A percentile compares a stretch with the other conserved stretches of the same genome.
Conservation (phyloP, 2,888 invertebrate species). For the Epicampocera succincta region DNA sequence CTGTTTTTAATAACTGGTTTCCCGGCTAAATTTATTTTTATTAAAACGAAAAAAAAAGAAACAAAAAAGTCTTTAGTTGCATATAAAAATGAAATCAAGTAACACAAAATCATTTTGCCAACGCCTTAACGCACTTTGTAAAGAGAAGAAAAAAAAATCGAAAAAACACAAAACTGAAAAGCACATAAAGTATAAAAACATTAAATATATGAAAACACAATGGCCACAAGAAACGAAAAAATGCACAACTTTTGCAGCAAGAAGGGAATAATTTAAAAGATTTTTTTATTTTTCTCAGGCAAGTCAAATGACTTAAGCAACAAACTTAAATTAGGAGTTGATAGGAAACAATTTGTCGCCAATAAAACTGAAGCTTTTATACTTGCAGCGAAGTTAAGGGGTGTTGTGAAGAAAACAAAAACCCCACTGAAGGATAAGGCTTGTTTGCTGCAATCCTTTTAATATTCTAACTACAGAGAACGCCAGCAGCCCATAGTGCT, state of each 20-base stretch:
- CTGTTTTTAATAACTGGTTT: slow-evolving; percentile 68
- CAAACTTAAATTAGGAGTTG: not conserved
- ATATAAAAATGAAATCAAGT: slow-evolving; percentile 61
- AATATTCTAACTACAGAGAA: not conserved
- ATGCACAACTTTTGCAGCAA: not conserved
- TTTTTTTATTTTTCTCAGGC: too few relatives aligned
- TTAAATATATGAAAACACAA: slow-evolving; percentile 48
- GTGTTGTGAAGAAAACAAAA: too few relatives aligned
- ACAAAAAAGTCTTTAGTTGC: slow-evolving; percentile 31
- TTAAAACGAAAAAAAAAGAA: slow-evolving; percentile 9
- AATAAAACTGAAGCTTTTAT: too few relatives aligned
- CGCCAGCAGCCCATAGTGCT: slow-evolving; percentile 29
- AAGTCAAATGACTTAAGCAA: slow-evolving; percentile 30
- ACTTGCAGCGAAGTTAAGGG: too few relatives aligned
- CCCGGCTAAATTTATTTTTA: slow-evolving; percentile 49
- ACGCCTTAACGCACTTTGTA: slow-evolving; percentile 69
- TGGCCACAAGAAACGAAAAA: slow-evolving; percentile 18
- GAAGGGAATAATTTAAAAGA: too few relatives aligned
- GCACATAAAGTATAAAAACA: slow-evolving; percentile 62
- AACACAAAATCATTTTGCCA: slow-evolving; percentile 68
- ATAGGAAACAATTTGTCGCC: not conserved
- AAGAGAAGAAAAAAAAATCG: slow-evolving; percentile 33
- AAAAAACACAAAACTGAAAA: slow-evolving; percentile 29
- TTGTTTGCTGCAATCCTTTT: not conserved
- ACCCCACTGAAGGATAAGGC: too few relatives aligned